Evolutionary conservation across 2,888 invertebrate species (phyloP), one percentile per base, ranked within the genome.

Genomic region (Oligia latruncula): DNA sequence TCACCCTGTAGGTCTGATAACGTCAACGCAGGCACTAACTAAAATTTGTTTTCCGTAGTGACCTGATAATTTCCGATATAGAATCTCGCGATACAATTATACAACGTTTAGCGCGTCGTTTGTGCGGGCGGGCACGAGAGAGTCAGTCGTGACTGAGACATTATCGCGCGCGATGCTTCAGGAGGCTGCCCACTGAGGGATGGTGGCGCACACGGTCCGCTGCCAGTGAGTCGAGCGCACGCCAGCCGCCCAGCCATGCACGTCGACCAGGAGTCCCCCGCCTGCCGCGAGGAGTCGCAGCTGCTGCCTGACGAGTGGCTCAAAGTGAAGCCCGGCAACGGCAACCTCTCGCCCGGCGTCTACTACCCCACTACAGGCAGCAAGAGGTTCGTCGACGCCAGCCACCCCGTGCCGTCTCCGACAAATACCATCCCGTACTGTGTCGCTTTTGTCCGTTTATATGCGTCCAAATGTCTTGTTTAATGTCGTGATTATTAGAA

Each of bases 161-260:
- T 96, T 97, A 97, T 95, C 96, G 95, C 95, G 95, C 91, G 94
- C 95, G 96, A 95, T 95, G 96, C 96, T 95, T 94, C 96, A 96
- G 96, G 95, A 94, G 95, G 93, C 92, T 92, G 90, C 91, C 89
- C 90, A 85, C 89, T 92, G 94, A 93, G 95, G 95, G 95, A 94
- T 95, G 95, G 90, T 91, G 93, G 92, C 93, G 92, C 95, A 95
- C 91, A 95, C 93, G 91, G 87, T 90, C 91, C 92, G 92, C 92
- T 85, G 91, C 90, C 84, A 92, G 91, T 92, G 92, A 92, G 88
- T 81, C 94, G 94, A 93, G 93, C 93, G 94, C 93, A 96, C 95
- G 95, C 71, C 40, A 93, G 93, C 89, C 60, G n/a, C 60, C 71
- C 89, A 89, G 92, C 90, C 94, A 96, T 96, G 96, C 95, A 95